Percentiles rank a stretch among this genome's conserved stretches.
phyloP scores from a whole-genome alignment of 2,113 vertebrate species.

The Anoura caudifer region DNA sequence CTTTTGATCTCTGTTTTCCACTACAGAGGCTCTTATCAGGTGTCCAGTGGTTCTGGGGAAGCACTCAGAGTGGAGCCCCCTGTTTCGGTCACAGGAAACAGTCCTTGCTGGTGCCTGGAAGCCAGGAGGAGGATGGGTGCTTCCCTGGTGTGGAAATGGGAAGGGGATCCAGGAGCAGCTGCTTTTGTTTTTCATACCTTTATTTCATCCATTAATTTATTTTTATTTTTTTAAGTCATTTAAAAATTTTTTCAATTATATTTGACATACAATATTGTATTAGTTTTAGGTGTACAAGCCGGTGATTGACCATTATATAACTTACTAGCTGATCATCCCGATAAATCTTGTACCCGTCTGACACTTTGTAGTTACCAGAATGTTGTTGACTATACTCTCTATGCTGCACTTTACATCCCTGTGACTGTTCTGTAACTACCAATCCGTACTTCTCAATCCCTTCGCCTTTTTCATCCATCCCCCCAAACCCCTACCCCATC shows the following conservation, averaged over 20 bases:
- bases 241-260: neutral
- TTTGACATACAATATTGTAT: neutral
- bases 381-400: neutral
- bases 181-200: neutral
- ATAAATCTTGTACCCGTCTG: neutral
- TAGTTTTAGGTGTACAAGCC: neutral
- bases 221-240: neutral
- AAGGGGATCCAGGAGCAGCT: neutral
- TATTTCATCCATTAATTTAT: neutral
- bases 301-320: neutral
- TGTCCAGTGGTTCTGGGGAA: neutral
- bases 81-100: neutral
- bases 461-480: neutral
- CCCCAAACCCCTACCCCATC: neutral
- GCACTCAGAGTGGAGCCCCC: neutral
- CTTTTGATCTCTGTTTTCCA: neutral
- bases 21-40: neutral
- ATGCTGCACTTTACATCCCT: neutral
- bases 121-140: rapidly evolving
- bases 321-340: neutral
- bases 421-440: neutral
- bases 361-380: neutral
- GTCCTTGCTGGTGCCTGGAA: neutral
- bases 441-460: neutral
- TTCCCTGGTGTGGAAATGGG: rapidly evolving